Conservation (phyloP, 2,888 invertebrate species). For the Coleophora flavipennella region DNA sequence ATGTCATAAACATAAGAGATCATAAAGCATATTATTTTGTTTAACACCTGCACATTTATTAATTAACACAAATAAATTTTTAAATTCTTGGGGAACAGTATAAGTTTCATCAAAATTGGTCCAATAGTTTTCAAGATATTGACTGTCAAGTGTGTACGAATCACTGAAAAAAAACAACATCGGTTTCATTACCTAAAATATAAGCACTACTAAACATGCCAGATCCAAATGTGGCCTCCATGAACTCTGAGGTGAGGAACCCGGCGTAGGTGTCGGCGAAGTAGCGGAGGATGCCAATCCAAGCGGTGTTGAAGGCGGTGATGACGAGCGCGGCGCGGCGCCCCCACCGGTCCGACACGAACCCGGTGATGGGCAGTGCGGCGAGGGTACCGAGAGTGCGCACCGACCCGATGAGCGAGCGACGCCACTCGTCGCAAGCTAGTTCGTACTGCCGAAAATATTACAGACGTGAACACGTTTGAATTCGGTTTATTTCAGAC, state of each 20-base stretch:
- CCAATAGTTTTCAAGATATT: too few species aligned
- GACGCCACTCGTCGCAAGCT: conserved; percentile 78
- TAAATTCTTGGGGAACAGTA: not conserved
- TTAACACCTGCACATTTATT: not conserved
- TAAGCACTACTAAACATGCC: conserved; percentile 79
- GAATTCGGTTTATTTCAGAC: too few species aligned
- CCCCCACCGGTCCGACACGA: conserved; percentile 80
- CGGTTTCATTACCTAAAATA: conserved; percentile 73
- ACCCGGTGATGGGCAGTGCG: conserved; percentile 78
- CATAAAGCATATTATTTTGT: not conserved
- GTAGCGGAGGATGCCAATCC: conserved; percentile 74
- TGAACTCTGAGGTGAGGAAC: conserved; percentile 77
- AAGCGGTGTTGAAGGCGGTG: conserved; percentile 70
- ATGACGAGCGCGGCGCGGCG: conserved; percentile 71
- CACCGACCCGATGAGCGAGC: conserved; percentile 79
- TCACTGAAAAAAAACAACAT: not conserved
- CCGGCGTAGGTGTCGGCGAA: conserved; percentile 75
- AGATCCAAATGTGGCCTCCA: conserved; percentile 77
- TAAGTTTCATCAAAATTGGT: too few species aligned
- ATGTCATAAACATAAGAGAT: not conserved
- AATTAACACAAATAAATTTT: not conserved
- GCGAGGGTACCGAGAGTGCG: conserved; percentile 78
- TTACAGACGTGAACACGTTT: too few species aligned
- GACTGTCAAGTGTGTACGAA: too few species aligned
- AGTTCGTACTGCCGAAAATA: conserved; percentile 64